These are phyloP conservation scores for Anastrepha obliqua DNA, from an alignment of 1,140 invertebrate genomes.

Conservation along the genomic window DNA sequence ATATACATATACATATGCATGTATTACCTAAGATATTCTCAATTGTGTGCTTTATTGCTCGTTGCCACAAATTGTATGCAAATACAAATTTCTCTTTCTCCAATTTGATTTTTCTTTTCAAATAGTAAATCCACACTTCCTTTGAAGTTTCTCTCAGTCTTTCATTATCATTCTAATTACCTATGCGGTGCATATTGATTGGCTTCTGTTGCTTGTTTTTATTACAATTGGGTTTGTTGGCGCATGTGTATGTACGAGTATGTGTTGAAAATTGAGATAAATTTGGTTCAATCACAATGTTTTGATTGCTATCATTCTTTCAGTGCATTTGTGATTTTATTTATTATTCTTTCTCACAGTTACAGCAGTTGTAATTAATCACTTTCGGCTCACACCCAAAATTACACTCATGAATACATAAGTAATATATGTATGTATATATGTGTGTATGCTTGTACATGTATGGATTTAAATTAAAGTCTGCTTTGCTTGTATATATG, in stretches of 20 bases:
- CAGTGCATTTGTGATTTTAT: constrained; percentile 36
- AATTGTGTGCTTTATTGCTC: not conserved
- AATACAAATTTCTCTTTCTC: not conserved
- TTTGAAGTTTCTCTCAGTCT: too few relatives aligned
- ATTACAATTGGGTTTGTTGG: not conserved
- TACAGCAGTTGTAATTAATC: constrained; percentile 39
- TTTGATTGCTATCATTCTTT: constrained; percentile 40
- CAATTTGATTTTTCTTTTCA: not conserved
- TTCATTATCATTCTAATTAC: not conserved
- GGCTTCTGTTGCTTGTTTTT: not conserved
- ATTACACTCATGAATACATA: not conserved
- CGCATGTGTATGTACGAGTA: too few relatives aligned
- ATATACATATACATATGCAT: too few relatives aligned
- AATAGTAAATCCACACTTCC: too few relatives aligned
- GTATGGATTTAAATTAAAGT: too few relatives aligned
- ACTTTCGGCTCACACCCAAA: not conserved
- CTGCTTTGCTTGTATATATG: too few relatives aligned
- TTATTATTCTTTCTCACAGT: constrained; percentile 2
- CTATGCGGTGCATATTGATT: not conserved
- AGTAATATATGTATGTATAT: not conserved
- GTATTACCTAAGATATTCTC: too few relatives aligned
- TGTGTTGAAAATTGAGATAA: constrained; percentile 16
- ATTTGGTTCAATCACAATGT: constrained; percentile 17
- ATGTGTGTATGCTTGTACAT: not conserved
- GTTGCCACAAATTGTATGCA: not conserved